Base-by-base conservation (phyloP, 2,888 invertebrate species). In the Microplitis deprimator region DNA sequence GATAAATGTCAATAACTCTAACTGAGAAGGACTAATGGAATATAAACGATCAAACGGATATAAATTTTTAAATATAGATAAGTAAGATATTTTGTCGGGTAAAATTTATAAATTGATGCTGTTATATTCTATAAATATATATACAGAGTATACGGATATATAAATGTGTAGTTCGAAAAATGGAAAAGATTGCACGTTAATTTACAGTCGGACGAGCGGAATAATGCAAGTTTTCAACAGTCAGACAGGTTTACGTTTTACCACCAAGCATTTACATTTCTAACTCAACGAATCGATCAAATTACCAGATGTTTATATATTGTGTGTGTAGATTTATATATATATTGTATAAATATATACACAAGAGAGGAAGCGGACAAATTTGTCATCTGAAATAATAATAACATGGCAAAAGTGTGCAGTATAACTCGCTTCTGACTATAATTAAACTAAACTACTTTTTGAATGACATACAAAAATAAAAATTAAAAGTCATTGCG, bases 191-290 rank as follows among this genome's bases (percentile, higher is more conserved):
- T 50, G 13, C 50, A 50, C 50, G 13, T 50, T 50, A 50, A 50
- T 50, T 50, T 13, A 50, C 13, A 50, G 50, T 50, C 50, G 50
- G 50, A 13, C 8, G 50, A 50, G 50, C 50, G 50, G 50, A 50
- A 50, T 50, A 50, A 13, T 41, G 41, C 10, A 65, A 68, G 68
- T 16, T 17, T 41, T 41, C 29, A 68, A 68, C 68, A 68, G 16
- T 68, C 41, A 68, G 41, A 41, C 68, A 68, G 68, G 68, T 68
- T 68, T 68, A 68, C 68, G 8, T 68, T 68, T 68, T 41, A 68
- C 68, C 40, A 41, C 68, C 39, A 50, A 16, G 41, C 61, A 70
- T 41, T 70, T 41, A 17, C 17, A 59, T 70, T 29, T 59, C 50
- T 59, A 60, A 59, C 50, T 70, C 50, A 20, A 41, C 59, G 17